These are phyloP conservation scores for Catalaphyllia jardinei DNA, from an alignment of 64 coral and sea anemone species.

Conservation along the genomic window DNA sequence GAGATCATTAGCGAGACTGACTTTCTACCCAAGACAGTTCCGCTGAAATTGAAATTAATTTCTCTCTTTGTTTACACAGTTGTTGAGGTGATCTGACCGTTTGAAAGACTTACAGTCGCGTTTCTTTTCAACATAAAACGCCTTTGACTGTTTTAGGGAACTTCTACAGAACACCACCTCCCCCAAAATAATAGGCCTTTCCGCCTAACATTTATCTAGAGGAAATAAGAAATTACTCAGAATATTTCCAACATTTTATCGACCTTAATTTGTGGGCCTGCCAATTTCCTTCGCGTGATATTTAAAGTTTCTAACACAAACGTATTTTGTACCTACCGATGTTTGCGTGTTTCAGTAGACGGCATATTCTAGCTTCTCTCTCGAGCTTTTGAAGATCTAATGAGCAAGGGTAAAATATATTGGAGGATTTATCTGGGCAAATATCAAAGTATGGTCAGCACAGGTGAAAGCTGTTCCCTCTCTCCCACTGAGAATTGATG, in stretches of 20 bases:
- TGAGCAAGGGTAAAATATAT: constrained; percentile 33
- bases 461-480: constrained; percentile 25
- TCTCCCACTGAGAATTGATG: constrained; percentile 40
- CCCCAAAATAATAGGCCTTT: not conserved
- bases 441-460: constrained; percentile 40
- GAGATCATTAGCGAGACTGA: not conserved
- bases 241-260: not conserved
- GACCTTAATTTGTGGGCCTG: not conserved
- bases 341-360: constrained; percentile 92
- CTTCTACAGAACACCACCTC: not conserved
- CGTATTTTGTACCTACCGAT: constrained; percentile 75
- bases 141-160: not conserved
- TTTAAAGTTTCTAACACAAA: not conserved
- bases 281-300: constrained; percentile 23
- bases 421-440: constrained; percentile 9
- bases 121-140: constrained; percentile 7
- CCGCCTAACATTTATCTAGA: not conserved
- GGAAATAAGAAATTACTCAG: constrained; percentile 13
- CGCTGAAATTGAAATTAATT: not conserved
- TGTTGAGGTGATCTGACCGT: constrained; percentile 21
- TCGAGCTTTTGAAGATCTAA: constrained; percentile 99
- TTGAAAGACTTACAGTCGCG: not conserved
- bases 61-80: constrained; percentile 27
- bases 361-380: constrained; percentile 97
- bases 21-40: not conserved